Percentiles rank a stretch among this genome's conserved stretches.
phyloP scores from a whole-genome alignment of 2,888 invertebrate genomes.

The Thecophora atra region DNA sequence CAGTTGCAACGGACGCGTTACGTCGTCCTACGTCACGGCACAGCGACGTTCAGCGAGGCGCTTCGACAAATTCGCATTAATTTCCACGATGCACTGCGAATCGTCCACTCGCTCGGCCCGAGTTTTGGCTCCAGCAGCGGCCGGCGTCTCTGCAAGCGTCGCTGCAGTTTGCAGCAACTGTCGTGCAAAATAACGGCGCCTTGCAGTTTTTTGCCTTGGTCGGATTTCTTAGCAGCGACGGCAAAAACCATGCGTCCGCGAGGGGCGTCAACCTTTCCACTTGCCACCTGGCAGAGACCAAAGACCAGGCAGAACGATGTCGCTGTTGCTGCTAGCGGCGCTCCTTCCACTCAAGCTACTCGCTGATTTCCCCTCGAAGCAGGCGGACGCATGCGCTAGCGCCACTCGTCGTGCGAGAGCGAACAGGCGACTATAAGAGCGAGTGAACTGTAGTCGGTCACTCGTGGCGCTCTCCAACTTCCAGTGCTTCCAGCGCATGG shows the following conservation, averaged over 20 bases:
- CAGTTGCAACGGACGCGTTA: not conserved
- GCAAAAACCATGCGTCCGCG: conserved; percentile 22
- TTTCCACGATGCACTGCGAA: conserved; percentile 64
- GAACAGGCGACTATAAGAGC: not conserved
- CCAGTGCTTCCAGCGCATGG: conserved; percentile 23
- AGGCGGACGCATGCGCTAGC: conserved; percentile 31
- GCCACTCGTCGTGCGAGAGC: not conserved
- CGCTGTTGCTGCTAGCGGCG: conserved; percentile 8
- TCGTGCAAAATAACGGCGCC: conserved; percentile 28
- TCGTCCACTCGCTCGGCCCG: conserved; percentile 58
- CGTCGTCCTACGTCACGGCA: not conserved
- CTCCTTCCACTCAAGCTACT: conserved; percentile 1
- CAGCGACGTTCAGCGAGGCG: conserved; percentile 36
- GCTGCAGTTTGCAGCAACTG: not conserved
- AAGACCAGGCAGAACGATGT: not conserved
- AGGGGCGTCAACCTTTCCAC: conserved; percentile 37
- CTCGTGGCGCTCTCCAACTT: not conserved
- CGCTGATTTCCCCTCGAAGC: conserved; percentile 14
- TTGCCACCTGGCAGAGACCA: conserved; percentile 27
- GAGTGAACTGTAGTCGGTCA: not conserved
- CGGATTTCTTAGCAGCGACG: conserved; percentile 36
- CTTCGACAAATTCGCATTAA: conserved; percentile 64
- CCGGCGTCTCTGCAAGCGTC: not conserved
- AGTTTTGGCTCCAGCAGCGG: conserved; percentile 52
- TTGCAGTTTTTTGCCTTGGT: conserved; percentile 5